Base-by-base conservation (phyloP, 2,888 invertebrate species). In the Drosophila testacea region DNA sequence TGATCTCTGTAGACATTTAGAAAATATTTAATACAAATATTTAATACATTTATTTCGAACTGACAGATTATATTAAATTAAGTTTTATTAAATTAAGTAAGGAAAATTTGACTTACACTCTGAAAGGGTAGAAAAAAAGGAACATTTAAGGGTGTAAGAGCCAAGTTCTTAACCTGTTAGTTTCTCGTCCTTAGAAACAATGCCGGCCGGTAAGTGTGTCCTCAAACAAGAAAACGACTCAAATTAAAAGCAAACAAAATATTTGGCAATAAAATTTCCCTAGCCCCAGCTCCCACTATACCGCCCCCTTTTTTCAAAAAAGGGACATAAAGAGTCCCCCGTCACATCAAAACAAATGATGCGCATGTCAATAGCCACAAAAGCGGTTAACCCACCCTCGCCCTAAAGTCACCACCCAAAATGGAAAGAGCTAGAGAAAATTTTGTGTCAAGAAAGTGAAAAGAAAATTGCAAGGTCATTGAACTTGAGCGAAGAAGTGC, bases 381-480 rank as follows among this genome's bases (percentile, higher is more conserved):
- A 46, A 65, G 63, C 47, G 48, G 59, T 50, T 50, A 60, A 83
- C 66, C 73, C 69, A 73, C 89, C 89, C 78, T 66, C 59, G 55
- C 41, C 10, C 7, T 11, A 0, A 13, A 72, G 47, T 51, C 73
- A 69, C 38, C 60, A 71, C 66, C 54, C 44, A 10, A 9, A 46
- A 13, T 6, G 13, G 22, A 34, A 39, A 9, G 44, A n/a, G 44
- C 22, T 46, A 57, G 57, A 67, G 70, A 79, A 79, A 78, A 72
- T 87, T 64, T 65, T 48, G 69, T 74, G 70, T 69, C 61, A 86
- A 83, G 84, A 84, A 86, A 88, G 67, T 72, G 84, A 79, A 81
- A 80, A 60, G 77, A 79, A 80, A 81, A 81, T 64, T 60, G 76
- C 83, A 80, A 85, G 89, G 81, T 89, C 90, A 83, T 64, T 89